Conservation (phyloP, 2,888 invertebrate species). For the Diarsia brunnea region DNA sequence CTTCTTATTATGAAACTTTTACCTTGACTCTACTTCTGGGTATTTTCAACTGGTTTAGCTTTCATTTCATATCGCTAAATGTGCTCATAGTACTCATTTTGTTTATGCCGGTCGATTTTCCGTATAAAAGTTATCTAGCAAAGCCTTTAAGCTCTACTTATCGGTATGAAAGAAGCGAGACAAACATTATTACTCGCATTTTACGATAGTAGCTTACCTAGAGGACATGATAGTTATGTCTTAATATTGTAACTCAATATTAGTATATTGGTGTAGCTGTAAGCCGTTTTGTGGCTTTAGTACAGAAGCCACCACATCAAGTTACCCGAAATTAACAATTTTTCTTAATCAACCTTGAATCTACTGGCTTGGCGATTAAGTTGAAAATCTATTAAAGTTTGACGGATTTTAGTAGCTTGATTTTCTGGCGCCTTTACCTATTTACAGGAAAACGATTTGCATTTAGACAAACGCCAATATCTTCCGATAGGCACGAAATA, state of each 20-base stretch:
- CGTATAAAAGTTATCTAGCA: conserved; percentile 50
- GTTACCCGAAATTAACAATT: no score
- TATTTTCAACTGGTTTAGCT: background rate
- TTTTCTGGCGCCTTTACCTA: no score
- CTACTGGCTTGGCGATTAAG: no score
- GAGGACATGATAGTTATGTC: conserved; percentile 20
- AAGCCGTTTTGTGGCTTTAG: background rate
- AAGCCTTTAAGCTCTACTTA: conserved; percentile 55
- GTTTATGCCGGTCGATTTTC: conserved; percentile 35
- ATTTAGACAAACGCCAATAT: background rate
- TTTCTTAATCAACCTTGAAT: no score
- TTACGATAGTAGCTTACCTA: conserved; percentile 41
- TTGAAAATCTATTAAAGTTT: no score
- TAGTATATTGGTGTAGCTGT: background rate
- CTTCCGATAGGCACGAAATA: background rate
- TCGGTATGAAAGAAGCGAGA: conserved; percentile 57
- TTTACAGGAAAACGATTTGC: background rate
- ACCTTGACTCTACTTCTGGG: background rate
- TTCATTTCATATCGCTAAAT: conserved; percentile 6
- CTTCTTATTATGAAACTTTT: background rate
- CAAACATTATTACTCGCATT: conserved; percentile 56
- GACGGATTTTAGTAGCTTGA: no score
- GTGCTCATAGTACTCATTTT: conserved; percentile 36
- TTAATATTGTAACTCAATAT: conserved; percentile 5
- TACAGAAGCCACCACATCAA: no score